Conservation (phyloP, 2,113 vertebrate genomes). For the Campylorhamphus procurvoides region DNA sequence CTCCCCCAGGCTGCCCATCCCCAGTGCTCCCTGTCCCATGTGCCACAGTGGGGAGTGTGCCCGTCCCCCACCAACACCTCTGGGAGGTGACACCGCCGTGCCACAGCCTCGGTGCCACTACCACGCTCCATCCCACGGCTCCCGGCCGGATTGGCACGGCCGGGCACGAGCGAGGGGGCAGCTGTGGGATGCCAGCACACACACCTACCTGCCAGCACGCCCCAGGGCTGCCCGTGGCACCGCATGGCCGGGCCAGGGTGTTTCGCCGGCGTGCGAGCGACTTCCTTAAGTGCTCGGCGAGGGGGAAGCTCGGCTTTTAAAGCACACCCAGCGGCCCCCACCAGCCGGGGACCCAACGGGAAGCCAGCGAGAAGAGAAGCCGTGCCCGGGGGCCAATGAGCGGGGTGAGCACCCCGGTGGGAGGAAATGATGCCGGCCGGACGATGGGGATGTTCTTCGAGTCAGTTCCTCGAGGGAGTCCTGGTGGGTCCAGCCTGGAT, state of each 20-base stretch:
- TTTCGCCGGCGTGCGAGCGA: not conserved
- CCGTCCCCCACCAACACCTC: accelerated
- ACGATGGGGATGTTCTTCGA: conserved; percentile 22
- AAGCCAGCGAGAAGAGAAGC: not conserved
- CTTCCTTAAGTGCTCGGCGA: conserved; percentile 44
- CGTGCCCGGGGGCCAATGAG: not conserved
- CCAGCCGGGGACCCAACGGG: not conserved
- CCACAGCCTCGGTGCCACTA: not conserved
- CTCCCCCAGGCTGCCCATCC: not conserved
- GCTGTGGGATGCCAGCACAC: not conserved
- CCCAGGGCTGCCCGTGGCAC: not conserved
- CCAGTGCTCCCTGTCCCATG: accelerated
- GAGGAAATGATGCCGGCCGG: not conserved
- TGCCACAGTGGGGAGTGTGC: not conserved
- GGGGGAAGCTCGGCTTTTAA: conserved; percentile 58
- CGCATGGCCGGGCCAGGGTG: conserved; percentile 57
- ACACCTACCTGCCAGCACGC: conserved; percentile 58
- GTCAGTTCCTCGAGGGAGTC: conserved; percentile 58
- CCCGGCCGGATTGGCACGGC: accelerated
- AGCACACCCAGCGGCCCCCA: not conserved
- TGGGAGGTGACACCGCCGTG: not conserved
- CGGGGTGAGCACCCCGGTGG: not conserved
- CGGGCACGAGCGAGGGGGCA: not conserved
- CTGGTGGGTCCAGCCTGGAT: not conserved
- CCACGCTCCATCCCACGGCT: not conserved